Evolutionary conservation across 2,797 vertebrate genomes (phyloP).

Genomic region (Mareca strepera): DNA sequence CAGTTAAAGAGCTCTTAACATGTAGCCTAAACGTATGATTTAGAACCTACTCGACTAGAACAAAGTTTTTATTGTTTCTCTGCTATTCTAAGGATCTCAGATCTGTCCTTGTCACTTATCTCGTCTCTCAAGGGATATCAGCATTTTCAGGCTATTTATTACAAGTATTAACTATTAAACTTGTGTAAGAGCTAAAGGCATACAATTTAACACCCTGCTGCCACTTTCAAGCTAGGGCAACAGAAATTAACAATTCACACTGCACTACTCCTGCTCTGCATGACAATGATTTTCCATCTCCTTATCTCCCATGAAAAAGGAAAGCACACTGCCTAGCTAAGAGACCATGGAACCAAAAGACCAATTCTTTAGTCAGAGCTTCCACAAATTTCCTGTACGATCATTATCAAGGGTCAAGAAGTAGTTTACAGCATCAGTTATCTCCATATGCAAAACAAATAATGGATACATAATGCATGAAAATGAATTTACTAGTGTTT

Average conservation of each 20-base stretch:
- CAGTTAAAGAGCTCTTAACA: not conserved
- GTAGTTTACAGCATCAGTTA: not conserved
- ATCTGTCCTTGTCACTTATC: constrained; percentile 53
- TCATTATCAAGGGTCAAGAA: not conserved
- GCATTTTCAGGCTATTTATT: constrained; percentile 61
- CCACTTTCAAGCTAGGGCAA: not conserved
- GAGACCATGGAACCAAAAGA: not conserved
- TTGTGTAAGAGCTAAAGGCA: constrained; percentile 12
- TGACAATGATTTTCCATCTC: not conserved
- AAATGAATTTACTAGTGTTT: not conserved
- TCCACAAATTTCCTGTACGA: not conserved
- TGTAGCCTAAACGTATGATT: not conserved
- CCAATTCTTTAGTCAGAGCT: not conserved
- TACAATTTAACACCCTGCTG: constrained; percentile 5
- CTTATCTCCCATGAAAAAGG: not conserved
- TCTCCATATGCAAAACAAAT: constrained; percentile 1
- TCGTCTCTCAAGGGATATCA: constrained; percentile 16
- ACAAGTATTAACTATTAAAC: constrained; percentile 18
- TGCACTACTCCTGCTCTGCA: not conserved
- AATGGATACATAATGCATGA: not conserved
- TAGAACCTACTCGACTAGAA: constrained; percentile 34
- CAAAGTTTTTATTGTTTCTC: constrained; percentile 76
- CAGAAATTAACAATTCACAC: not conserved
- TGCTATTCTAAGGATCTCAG: constrained; percentile 12
- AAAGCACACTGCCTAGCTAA: not conserved